These are phyloP conservation scores for Xerus rutilus DNA, from an alignment of 2,797 vertebrate genomes.

Conservation along the genomic window DNA sequence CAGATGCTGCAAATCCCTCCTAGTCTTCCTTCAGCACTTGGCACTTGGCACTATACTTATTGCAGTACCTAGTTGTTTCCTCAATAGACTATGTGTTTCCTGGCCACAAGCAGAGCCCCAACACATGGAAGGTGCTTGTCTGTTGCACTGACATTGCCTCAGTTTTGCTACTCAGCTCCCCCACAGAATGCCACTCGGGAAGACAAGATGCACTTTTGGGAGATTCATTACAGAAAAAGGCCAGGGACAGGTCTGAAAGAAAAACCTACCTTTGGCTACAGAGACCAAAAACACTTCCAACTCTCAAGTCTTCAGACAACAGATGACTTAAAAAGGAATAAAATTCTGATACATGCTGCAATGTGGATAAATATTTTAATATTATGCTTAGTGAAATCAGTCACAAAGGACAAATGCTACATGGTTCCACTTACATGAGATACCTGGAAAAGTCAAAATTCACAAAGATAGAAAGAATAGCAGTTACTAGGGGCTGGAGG, in stretches of 20 bases:
- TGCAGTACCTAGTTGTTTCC: not conserved
- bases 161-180: not conserved
- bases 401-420: not conserved
- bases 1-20: not conserved
- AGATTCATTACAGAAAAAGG: not conserved
- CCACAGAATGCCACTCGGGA: not conserved
- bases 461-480: not conserved
- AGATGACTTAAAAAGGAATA: not conserved
- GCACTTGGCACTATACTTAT: not conserved
- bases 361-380: not conserved
- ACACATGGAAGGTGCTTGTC: not conserved
- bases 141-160: not conserved
- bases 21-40: not conserved
- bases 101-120: not conserved
- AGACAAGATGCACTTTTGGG: not conserved
- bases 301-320: not conserved
- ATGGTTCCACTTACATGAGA: not conserved
- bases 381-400: not conserved
- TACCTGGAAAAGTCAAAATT: not conserved
- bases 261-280: slow-evolving; percentile 39
- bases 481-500: not conserved
- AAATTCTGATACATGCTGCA: not conserved
- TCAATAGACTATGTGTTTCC: not conserved
- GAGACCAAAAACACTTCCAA: slow-evolving; percentile 39
- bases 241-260: not conserved